Base-by-base conservation (phyloP, 2,113 vertebrate species). In the Dryoscopus gambensis region DNA sequence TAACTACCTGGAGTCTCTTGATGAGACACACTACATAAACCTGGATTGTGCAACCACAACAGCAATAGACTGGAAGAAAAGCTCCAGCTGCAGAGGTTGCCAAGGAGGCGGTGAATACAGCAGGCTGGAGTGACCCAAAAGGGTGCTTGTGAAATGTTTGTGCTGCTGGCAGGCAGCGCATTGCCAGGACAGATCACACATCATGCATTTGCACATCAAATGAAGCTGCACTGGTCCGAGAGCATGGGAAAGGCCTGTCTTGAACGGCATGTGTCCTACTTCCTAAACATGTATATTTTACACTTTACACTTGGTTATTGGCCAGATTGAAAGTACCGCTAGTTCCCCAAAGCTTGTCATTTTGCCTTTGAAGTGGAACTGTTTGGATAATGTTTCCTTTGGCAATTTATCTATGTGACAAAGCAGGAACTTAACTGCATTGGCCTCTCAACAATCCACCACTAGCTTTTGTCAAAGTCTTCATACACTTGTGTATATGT, bases 311-410 rank as follows among this genome's bases (percentile, higher is more conserved):
- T 97, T 96, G 96, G 96, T 97, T 93, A 95, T 85, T 89, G 96
- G 97, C 93, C 96, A 97, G 96, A 95, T 31, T 91, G 80, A 97
- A 97, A 96, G 97, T 94, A 90, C 95, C 84, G 28, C 87, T 93
- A 97, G 97, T 96, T 97, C 97, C 93, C 87, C 84, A 68, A 96
- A 88, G 94, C 93, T 96, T 97, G 97, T 94, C 71, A 1, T 85
- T 88, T 69, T 67, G 97, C 85, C 98, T 98, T 98, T 98, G 97
- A 98, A 97, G 98, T 98, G 94, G 95, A 97, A 97, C 76, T 97
- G 97, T 97, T 96, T 90, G 97, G 97, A 97, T 97, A 97, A 96
- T 96, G 97, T 98, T 98, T 98, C 98, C 95, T 96, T 95, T 96
- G 97, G 96, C 97, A 97, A 96, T 98, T 97, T 97, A 96, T 98